Conservation (phyloP, 1,140 invertebrate genomes). For the Ectropis grisescens region DNA sequence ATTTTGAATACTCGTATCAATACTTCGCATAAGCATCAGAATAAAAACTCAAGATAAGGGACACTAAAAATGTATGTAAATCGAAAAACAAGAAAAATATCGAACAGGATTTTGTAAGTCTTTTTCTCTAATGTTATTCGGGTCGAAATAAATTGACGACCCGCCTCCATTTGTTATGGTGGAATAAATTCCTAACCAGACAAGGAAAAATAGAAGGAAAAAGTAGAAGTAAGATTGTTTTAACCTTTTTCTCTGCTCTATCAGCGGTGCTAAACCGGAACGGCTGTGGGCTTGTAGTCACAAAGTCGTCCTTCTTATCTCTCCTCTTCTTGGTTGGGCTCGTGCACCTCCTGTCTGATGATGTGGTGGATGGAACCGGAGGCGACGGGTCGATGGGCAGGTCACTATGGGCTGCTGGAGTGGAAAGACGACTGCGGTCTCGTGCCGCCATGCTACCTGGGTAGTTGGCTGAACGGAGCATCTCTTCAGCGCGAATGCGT, state of each 20-base stretch:
- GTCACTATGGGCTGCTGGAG: slow-evolving; percentile 46
- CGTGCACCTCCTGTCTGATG: slow-evolving; percentile 26
- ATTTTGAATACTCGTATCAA: no score
- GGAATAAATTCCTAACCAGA: no score
- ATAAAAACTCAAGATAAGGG: no score
- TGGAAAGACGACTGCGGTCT: slow-evolving; percentile 64
- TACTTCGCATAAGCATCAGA: no score
- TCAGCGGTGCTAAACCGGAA: slow-evolving; percentile 65
- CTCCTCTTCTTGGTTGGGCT: slow-evolving; percentile 34
- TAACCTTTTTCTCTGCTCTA: slow-evolving; percentile 57
- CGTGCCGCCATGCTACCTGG: slow-evolving; percentile 79
- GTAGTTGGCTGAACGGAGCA: slow-evolving; percentile 75
- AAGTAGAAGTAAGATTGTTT: no score
- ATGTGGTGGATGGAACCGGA: slow-evolving; percentile 39
- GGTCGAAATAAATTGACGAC: no score
- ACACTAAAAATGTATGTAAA: no score
- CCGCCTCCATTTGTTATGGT: no score
- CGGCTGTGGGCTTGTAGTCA: slow-evolving; percentile 68
- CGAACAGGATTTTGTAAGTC: no score
- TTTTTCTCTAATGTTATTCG: no score
- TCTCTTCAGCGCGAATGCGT: slow-evolving; percentile 76
- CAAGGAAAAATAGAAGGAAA: no score
- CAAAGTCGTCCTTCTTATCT: slow-evolving; percentile 57
- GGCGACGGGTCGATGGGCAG: slow-evolving; percentile 51
- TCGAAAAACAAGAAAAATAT: no score